Base-by-base conservation (phyloP, 2,113 vertebrate species). In the Kobus ellipsiprymnus region DNA sequence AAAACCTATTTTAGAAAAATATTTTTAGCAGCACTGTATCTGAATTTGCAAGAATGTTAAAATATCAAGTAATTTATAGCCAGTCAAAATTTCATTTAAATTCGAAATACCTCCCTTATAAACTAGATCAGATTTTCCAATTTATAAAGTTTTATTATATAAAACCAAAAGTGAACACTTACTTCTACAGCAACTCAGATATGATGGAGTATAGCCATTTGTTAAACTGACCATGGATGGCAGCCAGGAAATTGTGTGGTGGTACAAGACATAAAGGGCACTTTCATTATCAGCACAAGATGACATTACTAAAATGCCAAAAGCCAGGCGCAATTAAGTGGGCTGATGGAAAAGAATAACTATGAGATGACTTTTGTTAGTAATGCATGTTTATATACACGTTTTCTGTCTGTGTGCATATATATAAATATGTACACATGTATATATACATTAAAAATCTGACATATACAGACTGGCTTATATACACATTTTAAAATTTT, bases 261-360 rank as follows among this genome's bases (percentile, higher is more conserved):
- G 88, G 87, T 64, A 90, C 59, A 98, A 87, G 90, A 87, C 95
- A 98, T 96, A 98, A 98, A 98, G 98, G 97, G 92, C 46, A 98
- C 97, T 98, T 98, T 97, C 96, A 98, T 90, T 97, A 95, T 96
- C 97, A 94, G 97, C 93, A 94, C 7, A 60, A 92, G 62, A 84
- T 40, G 97, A 87, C 98, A 98, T 97, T 97, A 93, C 98, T 98
- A 97, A 98, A 97, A 98, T 98, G 96, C 98, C 98, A 98, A 95
- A 98, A 93, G 89, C 97, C 57, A 88, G 91, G 96, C 50, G 33
- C 94, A 98, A 98, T 93, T 96, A 97, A 98, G 96, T 92, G 95
- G 95, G 97, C 92, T 90, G 98, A 97, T 98, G 96, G 97, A 97
- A 97, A 96, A 98, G 96, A 97, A 95, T 74, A 97, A 98, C 97